These are phyloP conservation scores for Hylia prasina DNA, from an alignment of 2,113 vertebrate species.

Conservation along the genomic window DNA sequence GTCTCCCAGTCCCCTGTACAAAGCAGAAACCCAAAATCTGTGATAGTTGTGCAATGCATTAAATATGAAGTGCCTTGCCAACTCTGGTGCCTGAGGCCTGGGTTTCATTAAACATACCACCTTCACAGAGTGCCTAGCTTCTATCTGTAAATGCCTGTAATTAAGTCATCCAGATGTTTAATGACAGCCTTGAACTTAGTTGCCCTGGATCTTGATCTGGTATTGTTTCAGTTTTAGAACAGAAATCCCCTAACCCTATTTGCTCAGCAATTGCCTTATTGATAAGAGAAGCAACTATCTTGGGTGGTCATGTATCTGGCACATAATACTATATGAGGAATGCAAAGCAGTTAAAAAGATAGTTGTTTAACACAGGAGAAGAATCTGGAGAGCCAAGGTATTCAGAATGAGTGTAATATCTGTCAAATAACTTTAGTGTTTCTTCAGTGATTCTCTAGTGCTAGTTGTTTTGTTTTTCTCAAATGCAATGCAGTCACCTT, in stretches of 20 bases:
- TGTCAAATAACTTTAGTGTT: neutral
- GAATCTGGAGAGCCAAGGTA: neutral
- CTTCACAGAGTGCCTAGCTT: neutral
- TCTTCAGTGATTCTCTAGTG: neutral
- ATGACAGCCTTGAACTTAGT: neutral
- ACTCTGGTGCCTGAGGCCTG: neutral
- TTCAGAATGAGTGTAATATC: neutral
- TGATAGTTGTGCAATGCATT: neutral
- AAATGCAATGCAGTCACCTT: neutral
- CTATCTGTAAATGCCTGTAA: neutral
- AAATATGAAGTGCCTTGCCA: neutral
- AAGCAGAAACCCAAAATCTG: neutral
- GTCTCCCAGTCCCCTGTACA: neutral
- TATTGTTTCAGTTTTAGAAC: neutral
- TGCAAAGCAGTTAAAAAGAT: neutral
- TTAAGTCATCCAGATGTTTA: neutral
- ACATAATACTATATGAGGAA: neutral
- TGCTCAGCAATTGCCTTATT: neutral
- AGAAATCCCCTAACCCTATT: neutral
- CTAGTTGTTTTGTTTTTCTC: neutral
- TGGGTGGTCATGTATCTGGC: neutral
- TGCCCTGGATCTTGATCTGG: neutral
- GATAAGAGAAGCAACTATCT: neutral
- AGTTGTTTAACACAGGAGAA: accelerated
- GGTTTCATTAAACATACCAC: neutral